These are phyloP conservation scores for Gambusia holbrooki DNA, from an alignment of 2,113 vertebrate genomes.

Conservation along the genomic window DNA sequence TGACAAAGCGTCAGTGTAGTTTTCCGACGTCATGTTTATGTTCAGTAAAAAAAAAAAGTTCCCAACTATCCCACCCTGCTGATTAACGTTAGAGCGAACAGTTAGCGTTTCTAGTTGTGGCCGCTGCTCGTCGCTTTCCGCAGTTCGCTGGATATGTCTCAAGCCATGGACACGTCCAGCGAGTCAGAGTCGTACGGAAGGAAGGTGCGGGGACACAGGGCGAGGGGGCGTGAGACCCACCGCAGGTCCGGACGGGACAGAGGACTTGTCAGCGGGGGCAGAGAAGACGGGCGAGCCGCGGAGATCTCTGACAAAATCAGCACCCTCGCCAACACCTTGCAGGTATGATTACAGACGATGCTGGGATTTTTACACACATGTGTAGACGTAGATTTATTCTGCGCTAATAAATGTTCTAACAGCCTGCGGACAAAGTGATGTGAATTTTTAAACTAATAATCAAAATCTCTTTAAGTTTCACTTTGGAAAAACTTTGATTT, in stretches of 20 bases:
- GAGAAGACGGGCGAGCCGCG: conserved; percentile 41
- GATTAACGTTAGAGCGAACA: conserved; percentile 19
- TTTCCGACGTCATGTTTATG: conserved; percentile 3
- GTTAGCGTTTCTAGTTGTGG: conserved; percentile 5
- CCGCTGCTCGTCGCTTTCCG: background rate
- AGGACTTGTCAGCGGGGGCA: conserved; percentile 29
- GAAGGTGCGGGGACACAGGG: conserved; percentile 61
- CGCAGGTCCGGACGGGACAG: conserved; percentile 46
- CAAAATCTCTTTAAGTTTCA: background rate
- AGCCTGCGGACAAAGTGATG: background rate
- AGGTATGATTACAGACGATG: conserved; percentile 75
- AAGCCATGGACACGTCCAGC: conserved; percentile 89
- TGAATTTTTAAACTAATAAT: background rate
- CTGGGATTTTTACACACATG: background rate
- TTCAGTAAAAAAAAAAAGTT: background rate
- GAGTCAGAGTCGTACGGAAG: conserved; percentile 82
- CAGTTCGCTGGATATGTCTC: conserved; percentile 50
- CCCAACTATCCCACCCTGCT: background rate
- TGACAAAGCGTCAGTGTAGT: background rate
- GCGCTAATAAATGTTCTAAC: too few relatives aligned
- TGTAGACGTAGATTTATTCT: background rate
- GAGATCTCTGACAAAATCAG: conserved; percentile 89
- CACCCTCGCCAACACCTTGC: conserved; percentile 89
- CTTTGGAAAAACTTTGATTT: background rate
- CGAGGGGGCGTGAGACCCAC: conserved; percentile 68